Percentiles rank a stretch among this genome's conserved stretches.
phyloP scores from a whole-genome alignment of 1,140 invertebrate genomes.

The Olivierus martensii region DNA sequence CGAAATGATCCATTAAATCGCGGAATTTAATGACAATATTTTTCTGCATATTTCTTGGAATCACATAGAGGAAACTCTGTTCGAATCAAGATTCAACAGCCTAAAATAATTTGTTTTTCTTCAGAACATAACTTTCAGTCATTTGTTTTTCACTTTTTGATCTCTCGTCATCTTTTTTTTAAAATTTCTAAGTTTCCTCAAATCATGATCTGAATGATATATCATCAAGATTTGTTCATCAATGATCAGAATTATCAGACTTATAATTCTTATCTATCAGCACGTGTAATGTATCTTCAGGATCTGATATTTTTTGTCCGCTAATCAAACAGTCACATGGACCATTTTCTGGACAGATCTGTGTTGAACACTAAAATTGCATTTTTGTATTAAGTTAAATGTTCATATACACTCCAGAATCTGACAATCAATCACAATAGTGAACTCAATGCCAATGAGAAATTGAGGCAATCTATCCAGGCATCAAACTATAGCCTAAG shows the following conservation, averaged over 20 bases:
- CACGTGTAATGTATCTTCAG: too few species aligned
- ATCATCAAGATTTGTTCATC: neutral
- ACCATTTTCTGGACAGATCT: neutral
- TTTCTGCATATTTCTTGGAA: conserved; percentile 7
- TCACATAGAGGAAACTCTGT: conserved; percentile 1
- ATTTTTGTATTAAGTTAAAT: neutral
- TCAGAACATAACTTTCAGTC: neutral
- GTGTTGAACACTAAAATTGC: neutral
- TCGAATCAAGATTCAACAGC: neutral
- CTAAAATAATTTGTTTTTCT: neutral
- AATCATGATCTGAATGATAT: neutral
- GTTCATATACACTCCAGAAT: neutral
- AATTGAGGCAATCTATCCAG: neutral
- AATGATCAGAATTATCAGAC: neutral
- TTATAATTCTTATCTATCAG: too few species aligned
- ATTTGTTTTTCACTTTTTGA: neutral
- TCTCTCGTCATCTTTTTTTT: too few species aligned
- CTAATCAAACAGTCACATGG: neutral
- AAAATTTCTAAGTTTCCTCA: neutral
- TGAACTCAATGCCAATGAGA: conserved; percentile 4
- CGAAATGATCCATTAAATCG: conserved; percentile 1
- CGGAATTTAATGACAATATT: neutral
- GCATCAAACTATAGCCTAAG: neutral
- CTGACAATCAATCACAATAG: conserved; percentile 4
- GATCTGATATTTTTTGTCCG: neutral